These are phyloP conservation scores for Danionella dracula DNA, from an alignment of 2,797 vertebrate genomes.

Conservation along the genomic window DNA sequence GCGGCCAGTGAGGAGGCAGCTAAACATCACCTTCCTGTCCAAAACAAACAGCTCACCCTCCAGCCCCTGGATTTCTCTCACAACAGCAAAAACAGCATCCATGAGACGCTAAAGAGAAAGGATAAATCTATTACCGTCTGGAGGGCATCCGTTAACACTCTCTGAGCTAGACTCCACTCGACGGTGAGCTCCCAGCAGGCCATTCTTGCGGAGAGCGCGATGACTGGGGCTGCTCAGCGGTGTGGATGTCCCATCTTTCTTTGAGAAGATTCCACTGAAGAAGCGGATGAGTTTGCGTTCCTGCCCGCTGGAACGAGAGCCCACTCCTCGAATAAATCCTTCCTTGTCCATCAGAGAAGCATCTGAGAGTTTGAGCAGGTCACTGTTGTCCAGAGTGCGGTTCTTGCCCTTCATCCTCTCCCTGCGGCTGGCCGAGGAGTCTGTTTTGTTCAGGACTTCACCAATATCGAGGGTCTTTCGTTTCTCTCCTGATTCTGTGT, in stretches of 20 bases:
- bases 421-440: constrained; percentile 68
- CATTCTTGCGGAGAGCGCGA: constrained; percentile 54
- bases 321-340: constrained; percentile 52
- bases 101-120: background rate
- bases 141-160: constrained; percentile 77
- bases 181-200: constrained; percentile 65
- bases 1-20: constrained; percentile 18
- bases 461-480: constrained; percentile 76
- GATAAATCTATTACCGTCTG: constrained; percentile 63
- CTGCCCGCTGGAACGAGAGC: constrained; percentile 51
- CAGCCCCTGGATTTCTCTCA: background rate
- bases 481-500: constrained; percentile 54
- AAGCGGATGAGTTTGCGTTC: constrained; percentile 82
- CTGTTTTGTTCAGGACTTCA: constrained; percentile 72
- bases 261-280: constrained; percentile 87
- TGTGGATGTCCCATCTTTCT: constrained; percentile 59
- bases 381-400: constrained; percentile 89
- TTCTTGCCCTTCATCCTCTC: constrained; percentile 78
- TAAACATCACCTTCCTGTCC: constrained; percentile 58
- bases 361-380: constrained; percentile 75
- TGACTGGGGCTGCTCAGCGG: constrained; percentile 64
- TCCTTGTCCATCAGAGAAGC: constrained; percentile 57
- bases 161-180: constrained; percentile 75
- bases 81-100: constrained; percentile 3
- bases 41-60: constrained; percentile 48